phyloP scores from a whole-genome alignment of 2,888 invertebrate genomes.

The Scelioninae gen. 2 region DNA sequence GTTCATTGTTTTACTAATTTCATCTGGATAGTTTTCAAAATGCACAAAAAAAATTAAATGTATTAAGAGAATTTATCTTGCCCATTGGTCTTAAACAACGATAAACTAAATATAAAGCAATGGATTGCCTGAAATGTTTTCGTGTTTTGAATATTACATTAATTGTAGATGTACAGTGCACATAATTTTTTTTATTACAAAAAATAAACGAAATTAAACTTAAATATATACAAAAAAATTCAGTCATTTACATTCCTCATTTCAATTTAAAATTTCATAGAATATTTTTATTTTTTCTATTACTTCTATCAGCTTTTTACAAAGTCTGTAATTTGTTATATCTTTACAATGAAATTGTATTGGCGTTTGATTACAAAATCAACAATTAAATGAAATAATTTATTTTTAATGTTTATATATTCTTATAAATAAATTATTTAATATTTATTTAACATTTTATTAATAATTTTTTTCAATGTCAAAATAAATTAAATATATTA shows the following conservation, averaged over 20 bases:
- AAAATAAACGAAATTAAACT: constrained; percentile 32
- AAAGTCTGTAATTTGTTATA: no score
- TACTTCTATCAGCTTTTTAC: no score
- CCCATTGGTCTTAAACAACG: constrained; percentile 36
- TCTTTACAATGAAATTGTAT: no score
- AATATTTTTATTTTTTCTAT: neutral
- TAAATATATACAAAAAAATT: constrained; percentile 4
- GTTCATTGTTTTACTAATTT: no score
- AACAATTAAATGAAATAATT: no score
- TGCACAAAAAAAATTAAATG: constrained; percentile 14
- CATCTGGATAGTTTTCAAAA: constrained; percentile 42
- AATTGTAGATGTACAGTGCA: constrained; percentile 47
- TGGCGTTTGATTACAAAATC: no score
- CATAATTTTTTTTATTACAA: constrained; percentile 40
- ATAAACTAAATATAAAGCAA: constrained; percentile 9
- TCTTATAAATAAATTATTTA: no score
- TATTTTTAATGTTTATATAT: no score
- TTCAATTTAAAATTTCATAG: neutral
- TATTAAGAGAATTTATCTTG: constrained; percentile 31
- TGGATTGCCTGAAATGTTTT: constrained; percentile 11
- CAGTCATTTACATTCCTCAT: constrained; percentile 1
- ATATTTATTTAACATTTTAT: no score
- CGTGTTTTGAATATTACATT: constrained; percentile 36
- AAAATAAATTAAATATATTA: no score
- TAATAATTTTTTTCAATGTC: no score